Base-by-base conservation (phyloP, 2,797 vertebrate species). In the Percopsis omiscomaycus region DNA sequence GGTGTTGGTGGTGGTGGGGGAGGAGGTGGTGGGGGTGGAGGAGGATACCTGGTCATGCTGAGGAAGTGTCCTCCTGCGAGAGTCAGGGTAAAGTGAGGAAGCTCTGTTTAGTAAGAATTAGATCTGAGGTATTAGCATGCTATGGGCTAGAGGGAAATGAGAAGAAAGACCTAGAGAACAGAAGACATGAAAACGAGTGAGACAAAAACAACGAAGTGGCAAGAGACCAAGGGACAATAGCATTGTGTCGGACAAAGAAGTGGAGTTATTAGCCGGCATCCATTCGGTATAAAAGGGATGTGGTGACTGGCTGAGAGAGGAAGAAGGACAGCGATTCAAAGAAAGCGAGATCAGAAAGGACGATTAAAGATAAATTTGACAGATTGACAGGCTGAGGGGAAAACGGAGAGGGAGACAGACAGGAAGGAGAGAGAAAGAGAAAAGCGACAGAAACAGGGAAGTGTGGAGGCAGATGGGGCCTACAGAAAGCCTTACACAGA, bases 81-180 rank as follows among this genome's bases (percentile, higher is more conserved):
- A 77, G 30, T 14, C 15, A 9, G 58, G 67, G 52, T 68, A 67
- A 77, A 84, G 73, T 72, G 56, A 82, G 76, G 57, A 83, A 67
- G 71, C 76, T 80, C 62, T 85, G 75, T 82, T 86, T 82, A 55
- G 76, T 78, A 72, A 71, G 80, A 82, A 89, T 90, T 83, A 83
- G 71, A 88, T 89, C 76, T 77, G 71, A 60, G 27, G 67, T 66
- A 89, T 88, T 89, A 83, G 74, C 85, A 86, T 89, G 86, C 87
- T 77, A 76, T 32, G 32, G 29, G 67, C 49, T 59, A 72, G 64
- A 77, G 11, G 46, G 45, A 81, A 80, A 83, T 57, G 68, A 68
- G 55, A 64, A 44, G 32, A 50, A 51, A 59, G 64, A 55, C 77
- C 60, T 67, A 64, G 62, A 79, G 79, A 8, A 42, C 10, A 11